Evolutionary conservation across 2,888 invertebrate genomes (phyloP), one percentile per base, ranked within the genome.

Genomic region (Pammene aurita): DNA sequence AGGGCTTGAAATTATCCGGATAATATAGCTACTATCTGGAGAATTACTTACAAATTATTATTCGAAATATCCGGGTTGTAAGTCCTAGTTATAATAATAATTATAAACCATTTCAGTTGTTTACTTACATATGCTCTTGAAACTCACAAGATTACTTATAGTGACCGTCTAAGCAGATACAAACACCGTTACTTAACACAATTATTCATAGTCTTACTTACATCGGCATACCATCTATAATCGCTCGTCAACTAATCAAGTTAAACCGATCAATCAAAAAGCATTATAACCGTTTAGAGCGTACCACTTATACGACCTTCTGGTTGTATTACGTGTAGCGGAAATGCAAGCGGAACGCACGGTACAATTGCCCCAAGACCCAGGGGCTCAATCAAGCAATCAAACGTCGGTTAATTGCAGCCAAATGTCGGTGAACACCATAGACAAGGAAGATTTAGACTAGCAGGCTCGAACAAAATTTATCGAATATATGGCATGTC

Each of bases 331-430:
- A n/a, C 38, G 18, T 26, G 46, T 55, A 55, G n/a, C 66, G 54
- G 54, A 35, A 60, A 54, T 54, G 52, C 60, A 69, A 58, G 46
- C 52, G 54, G 46, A 69, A 64, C 52, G 52, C 68, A 54, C 58
- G 64, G 44, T 54, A 65, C 69, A 69, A 69, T 69, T 69, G 65
- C 69, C 65, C 69, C 63, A 64, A 69, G 69, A 69, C 69, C 69
- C 70, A 60, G 52, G 66, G 72, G 72, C 67, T 61, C 72, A 72
- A 71, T 76, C 77, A 80, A 78, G 80, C 81, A 79, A 81, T 80
- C 82, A 75, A 80, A 78, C 78, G 79, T 77, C 75, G 73, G 72
- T 71, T 88, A 88, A 89, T 88, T 88, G 84, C 80, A 75, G 74
- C 80, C 84, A 84, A 87, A 86, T 85, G 86, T 64, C 54, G 65